Base-by-base conservation (phyloP, 2,113 vertebrate species). In the Cyprinodon variegatus region DNA sequence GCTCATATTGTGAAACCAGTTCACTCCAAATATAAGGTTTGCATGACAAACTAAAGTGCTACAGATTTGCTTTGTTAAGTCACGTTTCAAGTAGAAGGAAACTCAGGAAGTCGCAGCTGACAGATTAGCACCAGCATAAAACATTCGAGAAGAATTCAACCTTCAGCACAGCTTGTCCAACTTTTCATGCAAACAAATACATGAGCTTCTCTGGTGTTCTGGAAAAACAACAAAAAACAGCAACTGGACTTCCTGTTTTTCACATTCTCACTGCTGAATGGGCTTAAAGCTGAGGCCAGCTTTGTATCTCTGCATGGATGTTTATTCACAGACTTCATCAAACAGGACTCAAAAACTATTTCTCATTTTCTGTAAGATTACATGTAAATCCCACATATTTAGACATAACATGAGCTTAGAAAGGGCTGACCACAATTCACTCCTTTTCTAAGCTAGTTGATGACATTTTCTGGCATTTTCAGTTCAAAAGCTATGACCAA, bases 181-280 rank as follows among this genome's bases (percentile, higher is more conserved):
- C 66, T 76, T 68, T 50, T 43, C 77, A 83, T 63, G 81, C 71
- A 64, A 77, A 83, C 76, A 22, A 72, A 81, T 74, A 73, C 70
- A 79, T 69, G 81, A 6, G 76, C 72, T 85, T 69, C 74, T 69
- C 80, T 81, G 77, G 84, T 82, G 50, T 73, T 86, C 79, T 66
- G 81, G 29, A 29, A 38, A 78, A 78, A 89, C 66, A 61, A 57
- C 22, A 81, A 77, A 89, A 70, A 61, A 66, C 75, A 87, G 84
- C 83, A 86, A 77, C 68, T 39, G 60, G 69, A 88, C 90, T 92
- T 93, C 92, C 92, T 92, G 90, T 93, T 92, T 89, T 88, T 73
- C 61, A 78, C 67, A 83, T 76, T 86, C 80, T 57, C 68, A 50
- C 15, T 69, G 57, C 83, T 84, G 80, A 80, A 71, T 82, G 69